phyloP scores from a whole-genome alignment of 2,113 vertebrate species.

The Channa maculata region DNA sequence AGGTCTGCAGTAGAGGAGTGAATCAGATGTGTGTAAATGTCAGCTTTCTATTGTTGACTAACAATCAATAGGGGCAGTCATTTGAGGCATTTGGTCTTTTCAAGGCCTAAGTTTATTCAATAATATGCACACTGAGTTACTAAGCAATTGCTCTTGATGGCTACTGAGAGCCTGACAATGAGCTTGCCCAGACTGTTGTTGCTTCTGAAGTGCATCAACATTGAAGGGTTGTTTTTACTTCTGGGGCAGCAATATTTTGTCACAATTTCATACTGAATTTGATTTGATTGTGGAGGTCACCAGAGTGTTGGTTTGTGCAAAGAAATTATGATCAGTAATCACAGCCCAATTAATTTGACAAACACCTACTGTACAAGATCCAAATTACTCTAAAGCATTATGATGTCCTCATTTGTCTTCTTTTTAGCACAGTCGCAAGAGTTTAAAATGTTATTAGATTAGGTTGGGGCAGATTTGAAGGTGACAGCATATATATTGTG shows the following conservation, averaged over 20 bases:
- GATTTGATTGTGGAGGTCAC: background rate
- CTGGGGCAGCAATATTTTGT: background rate
- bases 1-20: slow-evolving; percentile 44
- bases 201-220: slow-evolving; percentile 13
- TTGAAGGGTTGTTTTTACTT: slow-evolving; percentile 3
- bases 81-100: slow-evolving; percentile 61
- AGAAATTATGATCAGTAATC: background rate
- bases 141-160: slow-evolving; percentile 51
- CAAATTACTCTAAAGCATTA: no score
- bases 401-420: background rate
- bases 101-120: slow-evolving; percentile 45
- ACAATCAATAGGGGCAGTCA: slow-evolving; percentile 52
- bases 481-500: background rate
- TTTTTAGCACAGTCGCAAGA: background rate
- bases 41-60: slow-evolving; percentile 53
- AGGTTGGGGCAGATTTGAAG: background rate
- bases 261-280: background rate
- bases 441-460: background rate
- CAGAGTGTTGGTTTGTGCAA: slow-evolving; percentile 1
- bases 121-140: slow-evolving; percentile 53
- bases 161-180: slow-evolving; percentile 44
- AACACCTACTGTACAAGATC: no score
- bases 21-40: slow-evolving; percentile 67
- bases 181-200: slow-evolving; percentile 27
- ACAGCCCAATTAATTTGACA: slow-evolving; percentile 17